phyloP scores from a whole-genome alignment of 2,113 vertebrate genomes.

The Xiphorhynchus elegans region DNA sequence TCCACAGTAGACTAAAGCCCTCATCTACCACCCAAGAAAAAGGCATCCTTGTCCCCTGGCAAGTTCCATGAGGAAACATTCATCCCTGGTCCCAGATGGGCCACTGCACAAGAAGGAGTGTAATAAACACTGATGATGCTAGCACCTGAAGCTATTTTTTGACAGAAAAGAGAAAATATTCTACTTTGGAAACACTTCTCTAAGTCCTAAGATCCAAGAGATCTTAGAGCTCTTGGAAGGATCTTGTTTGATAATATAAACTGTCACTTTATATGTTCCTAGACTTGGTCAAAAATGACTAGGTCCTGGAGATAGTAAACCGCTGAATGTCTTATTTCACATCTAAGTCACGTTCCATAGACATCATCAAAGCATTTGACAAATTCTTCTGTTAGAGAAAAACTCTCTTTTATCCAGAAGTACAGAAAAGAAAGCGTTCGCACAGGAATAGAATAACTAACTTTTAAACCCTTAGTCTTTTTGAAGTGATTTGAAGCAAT shows the following conservation, averaged over 20 bases:
- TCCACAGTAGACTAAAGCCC: not conserved
- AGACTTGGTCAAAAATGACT: not conserved
- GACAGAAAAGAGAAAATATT: not conserved
- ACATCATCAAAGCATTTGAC: not conserved
- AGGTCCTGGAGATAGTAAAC: not conserved
- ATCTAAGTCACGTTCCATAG: not conserved
- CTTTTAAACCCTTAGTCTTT: not conserved
- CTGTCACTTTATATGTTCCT: not conserved
- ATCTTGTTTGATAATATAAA: not conserved
- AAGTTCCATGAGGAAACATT: not conserved
- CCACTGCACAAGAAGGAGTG: not conserved
- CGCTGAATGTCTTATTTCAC: not conserved
- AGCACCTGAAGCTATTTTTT: not conserved
- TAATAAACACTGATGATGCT: not conserved
- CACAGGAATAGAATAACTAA: not conserved
- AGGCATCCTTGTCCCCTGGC: accelerated
- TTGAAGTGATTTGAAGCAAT: not conserved
- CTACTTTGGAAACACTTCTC: not conserved
- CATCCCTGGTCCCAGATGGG: not conserved
- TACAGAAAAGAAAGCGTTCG: not conserved
- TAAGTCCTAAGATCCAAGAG: not conserved
- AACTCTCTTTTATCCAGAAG: not conserved
- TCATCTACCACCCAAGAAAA: not conserved
- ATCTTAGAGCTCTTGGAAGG: not conserved
- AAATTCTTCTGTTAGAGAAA: not conserved